A percentile compares a stretch with the other conserved stretches of the same genome.
phyloP scores from a whole-genome alignment of 2,113 vertebrate genomes.

The Myiagra hebetior region DNA sequence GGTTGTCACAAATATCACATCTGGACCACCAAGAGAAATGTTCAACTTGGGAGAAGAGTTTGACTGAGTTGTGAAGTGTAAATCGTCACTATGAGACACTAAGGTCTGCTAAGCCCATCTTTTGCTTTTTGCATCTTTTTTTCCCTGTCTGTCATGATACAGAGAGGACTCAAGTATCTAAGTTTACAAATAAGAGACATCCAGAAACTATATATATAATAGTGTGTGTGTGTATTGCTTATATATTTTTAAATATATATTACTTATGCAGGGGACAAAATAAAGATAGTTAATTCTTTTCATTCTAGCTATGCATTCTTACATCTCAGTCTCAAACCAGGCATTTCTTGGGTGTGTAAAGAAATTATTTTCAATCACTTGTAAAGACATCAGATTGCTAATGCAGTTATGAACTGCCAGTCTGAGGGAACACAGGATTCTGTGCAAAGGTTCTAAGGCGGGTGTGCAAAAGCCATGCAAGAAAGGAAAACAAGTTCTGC shows the following conservation, averaged over 20 bases:
- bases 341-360: background rate
- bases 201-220: background rate
- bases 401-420: background rate
- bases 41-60: background rate
- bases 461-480: background rate
- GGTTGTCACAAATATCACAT: background rate
- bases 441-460: background rate
- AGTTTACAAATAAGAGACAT: background rate
- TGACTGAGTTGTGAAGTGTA: background rate
- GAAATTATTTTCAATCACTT: background rate
- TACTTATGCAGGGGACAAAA: background rate
- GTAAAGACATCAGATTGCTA: background rate
- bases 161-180: background rate
- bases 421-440: background rate
- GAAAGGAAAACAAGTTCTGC: background rate
- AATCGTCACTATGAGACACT: background rate
- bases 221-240: no score
- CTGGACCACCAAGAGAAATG: background rate
- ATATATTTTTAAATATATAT: background rate
- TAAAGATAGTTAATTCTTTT: background rate
- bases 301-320: background rate
- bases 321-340: background rate
- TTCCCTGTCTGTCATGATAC: background rate
- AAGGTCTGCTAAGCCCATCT: background rate
- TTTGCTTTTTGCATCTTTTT: background rate